These are phyloP conservation scores for Xanthostigma xanthostigma DNA, from an alignment of 2,888 invertebrate species.

Conservation along the genomic window DNA sequence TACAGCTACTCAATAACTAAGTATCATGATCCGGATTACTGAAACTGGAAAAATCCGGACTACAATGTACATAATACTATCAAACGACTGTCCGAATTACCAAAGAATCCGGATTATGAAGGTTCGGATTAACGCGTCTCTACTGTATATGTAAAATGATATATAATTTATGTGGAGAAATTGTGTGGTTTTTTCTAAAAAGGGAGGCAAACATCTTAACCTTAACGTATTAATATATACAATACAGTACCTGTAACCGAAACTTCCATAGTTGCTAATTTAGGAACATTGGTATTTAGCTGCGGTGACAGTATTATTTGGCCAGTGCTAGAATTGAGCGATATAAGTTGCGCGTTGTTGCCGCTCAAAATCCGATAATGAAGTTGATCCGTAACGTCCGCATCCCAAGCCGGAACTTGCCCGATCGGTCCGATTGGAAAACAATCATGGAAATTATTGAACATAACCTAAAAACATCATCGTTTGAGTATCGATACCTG, in stretches of 20 bases:
- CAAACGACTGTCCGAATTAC: too few species aligned
- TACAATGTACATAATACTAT: too few species aligned
- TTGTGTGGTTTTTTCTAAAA: too few species aligned
- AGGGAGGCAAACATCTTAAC: too few species aligned
- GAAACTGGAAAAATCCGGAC: too few species aligned
- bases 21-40: too few species aligned
- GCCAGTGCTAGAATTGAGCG: conserved; percentile 69
- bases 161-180: too few species aligned
- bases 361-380: conserved; percentile 75
- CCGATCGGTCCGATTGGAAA: conserved; percentile 90
- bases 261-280: conserved; percentile 85
- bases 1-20: too few species aligned
- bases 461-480: conserved; percentile 53
- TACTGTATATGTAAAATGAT: too few species aligned
- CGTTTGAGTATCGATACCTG: neutral
- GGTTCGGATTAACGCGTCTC: too few species aligned
- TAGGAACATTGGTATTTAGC: conserved; percentile 88
- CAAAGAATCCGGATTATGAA: too few species aligned
- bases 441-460: conserved; percentile 88
- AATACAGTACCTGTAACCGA: conserved; percentile 55
- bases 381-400: conserved; percentile 80
- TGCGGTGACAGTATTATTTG: conserved; percentile 79
- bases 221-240: too few species aligned
- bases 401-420: conserved; percentile 83
- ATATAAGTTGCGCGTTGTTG: conserved; percentile 81